These are phyloP conservation scores for Heliconius hortense DNA, from an alignment of 2,888 invertebrate genomes.

Conservation along the genomic window DNA sequence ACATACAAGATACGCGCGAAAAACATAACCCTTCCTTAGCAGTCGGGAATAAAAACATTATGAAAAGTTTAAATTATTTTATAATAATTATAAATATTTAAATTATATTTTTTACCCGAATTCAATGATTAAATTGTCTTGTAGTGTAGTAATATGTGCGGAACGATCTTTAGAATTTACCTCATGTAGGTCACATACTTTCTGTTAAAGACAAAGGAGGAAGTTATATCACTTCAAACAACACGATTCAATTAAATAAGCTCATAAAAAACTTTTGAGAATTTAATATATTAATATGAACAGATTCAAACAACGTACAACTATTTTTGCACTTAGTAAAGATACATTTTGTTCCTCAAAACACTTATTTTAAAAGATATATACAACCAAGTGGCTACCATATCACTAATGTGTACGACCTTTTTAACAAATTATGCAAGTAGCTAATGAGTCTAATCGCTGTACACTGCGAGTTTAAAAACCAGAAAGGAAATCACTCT, in stretches of 20 bases:
- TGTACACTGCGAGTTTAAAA: slow-evolving; percentile 42
- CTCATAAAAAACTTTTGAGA: slow-evolving; percentile 15
- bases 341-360: neutral
- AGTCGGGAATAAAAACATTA: neutral
- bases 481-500: slow-evolving; percentile 42
- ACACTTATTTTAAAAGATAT: neutral
- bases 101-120: neutral
- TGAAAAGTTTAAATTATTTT: neutral
- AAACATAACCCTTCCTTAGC: no score
- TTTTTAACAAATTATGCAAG: slow-evolving; percentile 41
- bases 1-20: no score
- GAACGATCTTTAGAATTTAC: slow-evolving; percentile 1
- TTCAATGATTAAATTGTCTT: neutral
- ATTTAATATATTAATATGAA: slow-evolving; percentile 6
- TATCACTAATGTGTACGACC: slow-evolving; percentile 28
- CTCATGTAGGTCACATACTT: slow-evolving; percentile 15
- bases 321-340: neutral
- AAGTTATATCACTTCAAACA: slow-evolving; percentile 25
- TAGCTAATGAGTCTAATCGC: slow-evolving; percentile 38
- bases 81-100: neutral
- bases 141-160: neutral
- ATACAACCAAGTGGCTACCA: neutral
- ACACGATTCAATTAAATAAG: slow-evolving; percentile 1
- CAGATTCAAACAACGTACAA: neutral
- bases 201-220: slow-evolving; percentile 17